Evolutionary conservation across 1,140 invertebrate genomes (phyloP), one percentile per base, ranked within the genome.

Genomic region (Drosophila nigrodunni): DNA sequence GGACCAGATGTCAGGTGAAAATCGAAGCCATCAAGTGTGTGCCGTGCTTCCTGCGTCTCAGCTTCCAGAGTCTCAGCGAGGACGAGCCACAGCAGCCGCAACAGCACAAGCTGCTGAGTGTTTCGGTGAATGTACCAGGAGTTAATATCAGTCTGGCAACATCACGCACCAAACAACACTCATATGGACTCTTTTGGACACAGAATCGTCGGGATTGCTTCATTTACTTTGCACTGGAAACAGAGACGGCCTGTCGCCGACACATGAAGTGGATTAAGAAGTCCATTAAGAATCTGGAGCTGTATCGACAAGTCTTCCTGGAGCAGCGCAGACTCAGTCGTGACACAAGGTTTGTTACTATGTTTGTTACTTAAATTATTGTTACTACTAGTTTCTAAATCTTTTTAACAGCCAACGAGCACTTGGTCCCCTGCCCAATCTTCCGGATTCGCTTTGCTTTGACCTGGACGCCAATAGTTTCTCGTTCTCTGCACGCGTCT

Each of bases 261-360:
- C 92, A 92, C 39, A 92, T 92, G 92, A 92, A 92, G 52, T 92
- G 92, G 92, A 79, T 92, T 7, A 90, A 91, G n/a, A 91, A 92
- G 71, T 92, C 92, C 0, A 92, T 92, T 1, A 91, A 92, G 55
- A 92, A 92, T 62, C 79, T 92, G 35, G 92, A 92, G 57, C 43
- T 92, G 5, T 89, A 92, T 50, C 65, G 92, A 0, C 82, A 91
- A 70, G 71, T 92, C 7, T 91, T 92, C 15, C 62, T 92, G 1
- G 91, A 92, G 34, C 79, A 92, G 52, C 82, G 91, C 13, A 52
- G 91, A 3, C 57, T 80, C 0, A 92, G 91, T 76, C 70, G 90
- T 0, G 90, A 80, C 3, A 75, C 80, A 2, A 77, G 85, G 46
- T 71, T n/a, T 10, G 0, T 10, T 11, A 21, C 5, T 47, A 18